Conservation (phyloP, 2,888 invertebrate species). For the Cordilura impudica region DNA sequence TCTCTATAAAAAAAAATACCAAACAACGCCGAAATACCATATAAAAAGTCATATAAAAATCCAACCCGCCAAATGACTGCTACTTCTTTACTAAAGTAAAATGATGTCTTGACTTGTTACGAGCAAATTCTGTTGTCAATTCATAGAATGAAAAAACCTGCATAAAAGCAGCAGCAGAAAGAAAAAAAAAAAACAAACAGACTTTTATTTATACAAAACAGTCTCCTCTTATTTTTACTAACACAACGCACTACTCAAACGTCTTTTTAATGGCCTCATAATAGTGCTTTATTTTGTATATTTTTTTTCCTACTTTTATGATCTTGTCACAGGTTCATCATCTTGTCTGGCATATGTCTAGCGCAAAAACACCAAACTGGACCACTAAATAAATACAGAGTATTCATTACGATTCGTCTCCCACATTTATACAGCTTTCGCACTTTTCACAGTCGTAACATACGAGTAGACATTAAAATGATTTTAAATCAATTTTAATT, state of each 20-base stretch:
- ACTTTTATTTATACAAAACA: background rate
- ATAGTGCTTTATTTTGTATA: constrained; percentile 70
- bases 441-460: no score
- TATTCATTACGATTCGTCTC: background rate
- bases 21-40: constrained; percentile 1
- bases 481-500: constrained; percentile 42
- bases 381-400: background rate
- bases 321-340: constrained; percentile 16
- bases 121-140: constrained; percentile 38
- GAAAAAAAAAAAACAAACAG: background rate
- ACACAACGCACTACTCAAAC: constrained; percentile 62
- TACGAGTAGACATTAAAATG: constrained; percentile 18
- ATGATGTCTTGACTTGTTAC: constrained; percentile 42
- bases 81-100: background rate
- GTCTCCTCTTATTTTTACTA: background rate
- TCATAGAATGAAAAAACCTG: no score
- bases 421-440: background rate
- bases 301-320: constrained; percentile 63
- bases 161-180: background rate
- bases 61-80: background rate
- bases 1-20: background rate
- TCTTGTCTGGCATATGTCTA: constrained; percentile 41
- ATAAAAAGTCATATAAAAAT: background rate
- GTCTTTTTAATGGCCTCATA: constrained; percentile 68
- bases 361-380: background rate